A percentile compares a stretch with the other conserved stretches of the same genome.
Conservation (phyloP, 2,797 vertebrate species). For the Aldrovandia affinis region DNA sequence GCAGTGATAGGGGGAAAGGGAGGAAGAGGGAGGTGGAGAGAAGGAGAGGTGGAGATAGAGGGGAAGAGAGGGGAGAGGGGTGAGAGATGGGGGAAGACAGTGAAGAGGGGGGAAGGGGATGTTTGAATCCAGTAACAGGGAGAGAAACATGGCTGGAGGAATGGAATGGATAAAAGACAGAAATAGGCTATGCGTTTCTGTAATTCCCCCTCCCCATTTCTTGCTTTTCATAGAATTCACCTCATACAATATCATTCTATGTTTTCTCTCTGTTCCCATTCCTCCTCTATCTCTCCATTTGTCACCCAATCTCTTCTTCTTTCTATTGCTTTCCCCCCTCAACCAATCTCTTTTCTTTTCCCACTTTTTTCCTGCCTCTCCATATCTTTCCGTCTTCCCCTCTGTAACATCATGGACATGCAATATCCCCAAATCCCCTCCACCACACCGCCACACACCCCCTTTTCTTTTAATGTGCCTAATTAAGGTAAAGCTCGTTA, state of each 20-base stretch:
- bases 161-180: constrained; percentile 58
- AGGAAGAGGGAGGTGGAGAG: constrained; percentile 42
- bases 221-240: constrained; percentile 65
- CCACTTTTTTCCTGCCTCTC: constrained; percentile 49
- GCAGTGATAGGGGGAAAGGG: constrained; percentile 34
- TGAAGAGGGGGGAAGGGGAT: constrained; percentile 15
- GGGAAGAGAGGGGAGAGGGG: constrained; percentile 12
- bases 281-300: constrained; percentile 44
- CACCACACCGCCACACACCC: constrained; percentile 55
- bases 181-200: constrained; percentile 65
- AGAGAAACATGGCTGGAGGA: constrained; percentile 57
- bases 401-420: constrained; percentile 61
- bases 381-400: constrained; percentile 52
- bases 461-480: constrained; percentile 74
- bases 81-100: not conserved
- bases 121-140: constrained; percentile 57
- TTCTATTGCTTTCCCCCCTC: not conserved
- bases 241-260: constrained; percentile 59
- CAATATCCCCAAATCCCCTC: constrained; percentile 54
- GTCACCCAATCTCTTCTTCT: constrained; percentile 28
- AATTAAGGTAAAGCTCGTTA: constrained; percentile 83
- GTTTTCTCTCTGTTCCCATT: constrained; percentile 26
- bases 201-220: constrained; percentile 22
- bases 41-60: constrained; percentile 44
- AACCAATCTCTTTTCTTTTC: constrained; percentile 9